Conservation (phyloP, 2,113 vertebrate species). For the Ceyx margarethae region DNA sequence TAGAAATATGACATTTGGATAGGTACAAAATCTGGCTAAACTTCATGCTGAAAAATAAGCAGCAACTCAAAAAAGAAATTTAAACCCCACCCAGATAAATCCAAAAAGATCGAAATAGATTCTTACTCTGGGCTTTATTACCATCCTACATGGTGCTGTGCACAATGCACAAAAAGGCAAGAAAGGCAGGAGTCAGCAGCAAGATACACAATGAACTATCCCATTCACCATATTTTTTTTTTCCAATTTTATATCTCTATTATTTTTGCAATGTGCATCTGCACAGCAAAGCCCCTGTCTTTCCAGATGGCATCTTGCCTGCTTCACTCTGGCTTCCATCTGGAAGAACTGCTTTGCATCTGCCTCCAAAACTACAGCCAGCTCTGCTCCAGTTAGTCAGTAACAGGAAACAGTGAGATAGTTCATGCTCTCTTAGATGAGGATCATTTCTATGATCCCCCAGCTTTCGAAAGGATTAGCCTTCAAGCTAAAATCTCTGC, state of each 20-base stretch:
- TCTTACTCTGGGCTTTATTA: neutral
- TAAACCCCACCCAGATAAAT: neutral
- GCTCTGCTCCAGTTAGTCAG: conserved; percentile 27
- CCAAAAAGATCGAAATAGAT: neutral
- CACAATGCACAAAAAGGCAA: neutral
- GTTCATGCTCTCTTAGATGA: neutral
- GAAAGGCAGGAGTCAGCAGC: neutral
- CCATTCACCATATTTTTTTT: neutral
- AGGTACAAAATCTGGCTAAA: neutral
- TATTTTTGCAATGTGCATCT: conserved; percentile 32
- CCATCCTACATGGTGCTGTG: neutral
- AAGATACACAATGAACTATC: neutral
- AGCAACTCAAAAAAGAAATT: neutral
- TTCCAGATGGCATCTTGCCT: conserved; percentile 62
- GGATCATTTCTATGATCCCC: neutral
- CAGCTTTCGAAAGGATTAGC: neutral
- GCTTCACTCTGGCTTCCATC: conserved; percentile 56
- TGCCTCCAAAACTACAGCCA: conserved; percentile 37
- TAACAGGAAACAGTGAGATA: neutral
- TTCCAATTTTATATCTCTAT: conserved; percentile 11
- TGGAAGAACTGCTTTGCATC: conserved; percentile 49
- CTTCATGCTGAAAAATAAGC: neutral
- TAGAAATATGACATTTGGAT: neutral
- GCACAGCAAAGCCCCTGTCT: conserved; percentile 8
- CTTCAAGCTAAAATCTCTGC: neutral